Percentiles rank a stretch among this genome's conserved stretches.
Conservation (phyloP, 2,888 invertebrate species). For the Tiphia femorata region DNA sequence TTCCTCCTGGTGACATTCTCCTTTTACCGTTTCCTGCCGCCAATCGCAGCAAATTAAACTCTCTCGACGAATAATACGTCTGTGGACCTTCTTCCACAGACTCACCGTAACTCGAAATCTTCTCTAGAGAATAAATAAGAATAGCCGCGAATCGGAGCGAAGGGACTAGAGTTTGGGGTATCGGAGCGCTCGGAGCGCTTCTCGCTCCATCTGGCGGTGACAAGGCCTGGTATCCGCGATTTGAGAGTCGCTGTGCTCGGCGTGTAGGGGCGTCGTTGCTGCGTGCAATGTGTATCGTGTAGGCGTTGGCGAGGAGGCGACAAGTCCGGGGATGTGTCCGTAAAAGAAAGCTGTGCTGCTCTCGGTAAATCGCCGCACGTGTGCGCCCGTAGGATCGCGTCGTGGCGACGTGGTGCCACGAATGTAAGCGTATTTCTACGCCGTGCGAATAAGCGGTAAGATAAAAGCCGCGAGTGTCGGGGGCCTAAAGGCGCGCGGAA, state of each 20-base stretch:
- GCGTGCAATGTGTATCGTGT: conserved; percentile 66
- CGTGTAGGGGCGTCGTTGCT: conserved; percentile 60
- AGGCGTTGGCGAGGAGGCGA: conserved; percentile 64
- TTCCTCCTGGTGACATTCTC: too few species aligned
- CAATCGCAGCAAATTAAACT: too few species aligned
- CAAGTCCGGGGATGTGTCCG: conserved; percentile 51
- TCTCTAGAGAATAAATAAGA: too few species aligned
- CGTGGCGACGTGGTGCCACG: conserved; percentile 8
- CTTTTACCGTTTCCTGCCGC: too few species aligned
- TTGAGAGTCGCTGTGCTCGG: conserved; percentile 52
- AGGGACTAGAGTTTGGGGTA: too few species aligned
- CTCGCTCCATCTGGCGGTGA: background rate
- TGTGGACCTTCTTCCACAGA: too few species aligned
- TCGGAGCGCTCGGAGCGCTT: too few species aligned
- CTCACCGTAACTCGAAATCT: too few species aligned
- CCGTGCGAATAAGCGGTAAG: background rate
- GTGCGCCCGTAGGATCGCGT: conserved; percentile 23
- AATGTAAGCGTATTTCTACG: conserved; percentile 1
- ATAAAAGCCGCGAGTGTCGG: background rate
- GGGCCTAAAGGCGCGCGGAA: background rate
- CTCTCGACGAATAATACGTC: too few species aligned
- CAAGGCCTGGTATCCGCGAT: background rate
- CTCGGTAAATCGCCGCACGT: conserved; percentile 41
- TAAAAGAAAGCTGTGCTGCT: conserved; percentile 41
- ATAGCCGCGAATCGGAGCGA: too few species aligned